Conservation (phyloP, 2,888 invertebrate species). For the Aricia artaxerxes region DNA sequence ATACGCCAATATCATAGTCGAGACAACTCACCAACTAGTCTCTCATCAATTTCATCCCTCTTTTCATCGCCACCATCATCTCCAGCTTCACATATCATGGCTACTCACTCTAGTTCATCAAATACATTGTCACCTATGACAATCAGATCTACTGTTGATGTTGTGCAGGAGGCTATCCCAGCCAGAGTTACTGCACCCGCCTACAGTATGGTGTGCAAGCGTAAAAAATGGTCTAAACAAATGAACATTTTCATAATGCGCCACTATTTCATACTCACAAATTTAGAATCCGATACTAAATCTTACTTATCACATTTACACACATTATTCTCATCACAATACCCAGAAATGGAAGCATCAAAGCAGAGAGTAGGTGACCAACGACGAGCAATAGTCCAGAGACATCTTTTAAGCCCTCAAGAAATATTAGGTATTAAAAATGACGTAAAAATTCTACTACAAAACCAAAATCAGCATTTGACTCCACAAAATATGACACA, state of each 20-base stretch:
- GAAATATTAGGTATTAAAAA: not conserved
- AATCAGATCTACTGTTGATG: not conserved
- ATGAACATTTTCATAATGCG: not conserved
- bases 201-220: not conserved
- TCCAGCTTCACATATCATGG: not conserved
- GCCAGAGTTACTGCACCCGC: not conserved
- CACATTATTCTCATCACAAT: no score
- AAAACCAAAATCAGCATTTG: no score
- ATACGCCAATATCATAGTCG: no score
- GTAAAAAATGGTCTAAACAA: not conserved
- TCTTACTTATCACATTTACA: no score
- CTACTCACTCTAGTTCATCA: not conserved
- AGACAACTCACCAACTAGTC: no score
- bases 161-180: not conserved
- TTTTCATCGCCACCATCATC: not conserved
- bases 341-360: no score
- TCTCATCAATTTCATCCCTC: no score
- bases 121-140: not conserved
- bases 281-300: not conserved
- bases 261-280: not conserved
- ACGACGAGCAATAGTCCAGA: not conserved
- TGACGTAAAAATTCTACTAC: not conserved
- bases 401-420: not conserved
- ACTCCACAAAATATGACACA: no score
- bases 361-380: no score